Conservation (phyloP, 2,888 invertebrate species). For the Marronus borbonicus region DNA sequence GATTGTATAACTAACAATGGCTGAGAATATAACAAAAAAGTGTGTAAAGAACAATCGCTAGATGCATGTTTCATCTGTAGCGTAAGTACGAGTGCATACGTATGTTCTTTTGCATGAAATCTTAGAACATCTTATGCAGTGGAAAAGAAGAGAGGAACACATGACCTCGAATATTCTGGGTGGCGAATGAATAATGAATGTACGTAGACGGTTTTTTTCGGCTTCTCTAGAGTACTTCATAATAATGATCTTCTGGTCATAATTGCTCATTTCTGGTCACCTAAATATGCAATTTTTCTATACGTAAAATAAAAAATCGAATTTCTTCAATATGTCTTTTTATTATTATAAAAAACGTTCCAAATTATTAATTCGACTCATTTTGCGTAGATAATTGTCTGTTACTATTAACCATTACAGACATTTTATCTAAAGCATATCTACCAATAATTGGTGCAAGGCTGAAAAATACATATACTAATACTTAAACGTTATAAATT, state of each 20-base stretch:
- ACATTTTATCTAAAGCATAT: no score
- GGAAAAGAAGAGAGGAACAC: neutral
- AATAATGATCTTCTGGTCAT: neutral
- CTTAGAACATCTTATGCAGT: neutral
- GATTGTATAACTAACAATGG: constrained; percentile 36
- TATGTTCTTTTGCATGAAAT: constrained; percentile 7
- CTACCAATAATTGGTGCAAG: no score
- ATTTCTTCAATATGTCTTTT: no score
- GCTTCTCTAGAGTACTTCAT: neutral
- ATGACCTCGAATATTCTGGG: neutral
- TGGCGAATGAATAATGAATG: constrained; percentile 17
- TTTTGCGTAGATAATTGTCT: no score
- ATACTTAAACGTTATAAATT: no score
- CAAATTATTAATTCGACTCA: no score
- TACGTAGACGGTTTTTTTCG: neutral
- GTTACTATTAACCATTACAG: no score
- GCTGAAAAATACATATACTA: no score
- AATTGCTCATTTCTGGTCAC: neutral
- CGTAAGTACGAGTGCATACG: constrained; percentile 2
- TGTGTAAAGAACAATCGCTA: constrained; percentile 28
- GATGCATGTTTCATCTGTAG: constrained; percentile 17
- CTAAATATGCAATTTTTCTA: no score
- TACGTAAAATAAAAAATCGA: no score
- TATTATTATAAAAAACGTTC: no score
- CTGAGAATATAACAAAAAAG: constrained; percentile 25